phyloP scores from a whole-genome alignment of 2,888 invertebrate species.

The Ochropleura leucogaster region DNA sequence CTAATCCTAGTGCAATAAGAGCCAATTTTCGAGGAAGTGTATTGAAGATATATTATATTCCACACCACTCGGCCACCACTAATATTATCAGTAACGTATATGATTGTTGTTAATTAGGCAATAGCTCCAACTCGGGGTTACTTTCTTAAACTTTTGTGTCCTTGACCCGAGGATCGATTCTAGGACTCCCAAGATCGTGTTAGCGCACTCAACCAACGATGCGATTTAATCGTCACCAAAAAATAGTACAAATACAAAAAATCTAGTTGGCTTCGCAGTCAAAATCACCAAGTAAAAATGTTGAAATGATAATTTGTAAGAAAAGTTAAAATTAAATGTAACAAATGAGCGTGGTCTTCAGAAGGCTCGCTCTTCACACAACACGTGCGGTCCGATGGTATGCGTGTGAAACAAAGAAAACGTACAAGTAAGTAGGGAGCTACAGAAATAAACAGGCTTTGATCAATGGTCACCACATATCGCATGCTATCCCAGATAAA shows the following conservation, averaged over 20 bases:
- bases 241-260: not conserved
- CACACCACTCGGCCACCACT: no score
- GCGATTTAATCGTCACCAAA: not conserved
- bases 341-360: conserved; percentile 65
- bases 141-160: no score
- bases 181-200: not conserved
- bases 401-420: conserved; percentile 48
- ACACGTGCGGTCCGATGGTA: conserved; percentile 47
- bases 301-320: conserved; percentile 33
- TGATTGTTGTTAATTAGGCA: no score
- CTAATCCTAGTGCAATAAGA: no score
- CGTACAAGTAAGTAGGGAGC: conserved; percentile 60
- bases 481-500: no score
- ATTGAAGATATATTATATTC: no score
- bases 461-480: not conserved
- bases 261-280: conserved; percentile 65
- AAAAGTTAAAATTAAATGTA: conserved; percentile 39
- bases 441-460: not conserved
- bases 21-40: no score
- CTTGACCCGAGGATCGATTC: not conserved
- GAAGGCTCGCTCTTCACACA: conserved; percentile 44
- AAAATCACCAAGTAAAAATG: conserved; percentile 38
- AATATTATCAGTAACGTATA: no score
- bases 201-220: not conserved
- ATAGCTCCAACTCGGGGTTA: no score